A percentile compares a stretch with the other conserved stretches of the same genome.
These are phyloP conservation scores for Benitochromis conjunctus DNA, from an alignment of 2,113 vertebrate species.

Conservation along the genomic window DNA sequence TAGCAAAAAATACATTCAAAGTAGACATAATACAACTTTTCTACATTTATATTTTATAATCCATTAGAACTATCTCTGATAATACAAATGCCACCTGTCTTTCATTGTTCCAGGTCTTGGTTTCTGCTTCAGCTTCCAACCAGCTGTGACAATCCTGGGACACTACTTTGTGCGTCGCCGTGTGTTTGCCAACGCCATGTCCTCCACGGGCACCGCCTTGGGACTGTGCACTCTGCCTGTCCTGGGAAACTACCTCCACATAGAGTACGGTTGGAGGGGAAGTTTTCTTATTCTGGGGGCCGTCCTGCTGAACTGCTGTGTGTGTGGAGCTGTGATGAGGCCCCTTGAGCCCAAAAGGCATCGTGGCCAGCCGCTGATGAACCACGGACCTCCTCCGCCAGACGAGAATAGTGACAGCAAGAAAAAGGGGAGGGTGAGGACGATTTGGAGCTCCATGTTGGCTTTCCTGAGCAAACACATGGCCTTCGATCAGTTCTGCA, in stretches of 20 bases:
- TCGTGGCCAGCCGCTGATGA: conserved; percentile 35
- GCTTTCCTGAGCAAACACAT: conserved; percentile 72
- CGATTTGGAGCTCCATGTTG: not conserved
- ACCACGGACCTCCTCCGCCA: not conserved
- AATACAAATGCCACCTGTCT: not conserved
- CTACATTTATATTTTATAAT: not conserved
- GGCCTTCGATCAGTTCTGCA: conserved; percentile 85
- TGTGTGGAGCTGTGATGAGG: conserved; percentile 89
- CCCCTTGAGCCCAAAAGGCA: conserved; percentile 66
- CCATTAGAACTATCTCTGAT: not conserved
- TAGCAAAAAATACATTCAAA: not conserved
- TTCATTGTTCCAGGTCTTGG: conserved; percentile 77
- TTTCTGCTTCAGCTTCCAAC: conserved; percentile 91
- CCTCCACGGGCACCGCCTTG: conserved; percentile 84
- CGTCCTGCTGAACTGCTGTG: conserved; percentile 85
- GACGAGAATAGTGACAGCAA: not conserved
- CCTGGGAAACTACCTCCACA: conserved; percentile 83
- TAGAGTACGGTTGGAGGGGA: conserved; percentile 86
- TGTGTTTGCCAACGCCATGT: conserved; percentile 83
- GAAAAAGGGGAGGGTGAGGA: not conserved
- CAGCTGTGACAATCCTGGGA: conserved; percentile 82
- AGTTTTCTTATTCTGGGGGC: conserved; percentile 88
- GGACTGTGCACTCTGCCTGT: conserved; percentile 83
- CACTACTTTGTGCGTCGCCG: conserved; percentile 84
- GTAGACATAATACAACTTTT: not conserved